phyloP scores from a whole-genome alignment of 2,888 invertebrate species.

The Hemaris fuciformis region DNA sequence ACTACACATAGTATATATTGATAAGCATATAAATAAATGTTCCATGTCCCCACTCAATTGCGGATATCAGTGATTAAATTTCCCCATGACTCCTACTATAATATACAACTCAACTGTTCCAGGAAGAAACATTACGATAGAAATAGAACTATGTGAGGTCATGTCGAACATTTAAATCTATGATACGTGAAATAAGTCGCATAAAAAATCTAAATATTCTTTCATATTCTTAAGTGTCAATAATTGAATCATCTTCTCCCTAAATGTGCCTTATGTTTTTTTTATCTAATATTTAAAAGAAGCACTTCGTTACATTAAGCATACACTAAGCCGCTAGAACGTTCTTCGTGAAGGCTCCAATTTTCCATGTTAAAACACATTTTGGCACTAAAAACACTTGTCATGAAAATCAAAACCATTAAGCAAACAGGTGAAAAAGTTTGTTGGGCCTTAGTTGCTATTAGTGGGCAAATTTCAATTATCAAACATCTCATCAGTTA shows the following conservation, averaged over 20 bases:
- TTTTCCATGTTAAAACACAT: conserved; percentile 22
- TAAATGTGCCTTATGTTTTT: neutral
- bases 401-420: neutral
- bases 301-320: neutral
- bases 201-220: neutral
- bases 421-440: neutral
- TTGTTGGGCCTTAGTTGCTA: neutral
- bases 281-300: neutral
- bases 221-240: neutral
- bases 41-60: too few species aligned
- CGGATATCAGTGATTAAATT: neutral
- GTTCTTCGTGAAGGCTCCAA: neutral
- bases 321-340: neutral
- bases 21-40: neutral
- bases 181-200: neutral
- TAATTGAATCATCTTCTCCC: neutral
- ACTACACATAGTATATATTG: neutral
- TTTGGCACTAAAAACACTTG: conserved; percentile 24
- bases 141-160: neutral
- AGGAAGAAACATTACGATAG: too few species aligned
- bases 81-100: too few species aligned
- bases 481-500: too few species aligned
- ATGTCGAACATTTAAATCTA: neutral
- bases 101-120: too few species aligned
- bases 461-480: neutral